Conservation (phyloP, 2,113 vertebrate genomes). For the Corvus cornix region DNA sequence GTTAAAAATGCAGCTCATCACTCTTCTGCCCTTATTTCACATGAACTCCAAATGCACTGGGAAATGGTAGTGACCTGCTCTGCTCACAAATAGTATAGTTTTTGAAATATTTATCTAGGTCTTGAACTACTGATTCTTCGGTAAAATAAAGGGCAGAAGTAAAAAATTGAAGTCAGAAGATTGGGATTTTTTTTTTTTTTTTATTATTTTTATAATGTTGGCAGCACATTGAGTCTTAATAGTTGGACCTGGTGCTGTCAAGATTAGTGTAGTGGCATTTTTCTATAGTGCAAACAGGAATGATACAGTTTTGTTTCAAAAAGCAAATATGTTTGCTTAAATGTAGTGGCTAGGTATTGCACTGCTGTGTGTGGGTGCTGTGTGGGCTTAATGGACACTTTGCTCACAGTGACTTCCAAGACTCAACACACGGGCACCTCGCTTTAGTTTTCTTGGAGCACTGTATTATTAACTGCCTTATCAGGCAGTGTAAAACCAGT, state of each 20-base stretch:
- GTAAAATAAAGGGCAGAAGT: slow-evolving; percentile 65
- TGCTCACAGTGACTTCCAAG: background rate
- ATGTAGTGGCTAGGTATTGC: background rate
- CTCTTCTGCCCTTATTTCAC: slow-evolving; percentile 67
- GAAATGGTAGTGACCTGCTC: slow-evolving; percentile 58
- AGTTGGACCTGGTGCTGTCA: slow-evolving; percentile 13
- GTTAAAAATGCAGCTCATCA: slow-evolving; percentile 60
- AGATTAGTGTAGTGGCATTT: slow-evolving; percentile 21
- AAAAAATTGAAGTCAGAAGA: slow-evolving; percentile 55
- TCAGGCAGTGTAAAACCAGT: background rate
- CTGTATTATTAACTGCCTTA: slow-evolving; percentile 1
- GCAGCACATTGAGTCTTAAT: slow-evolving; percentile 56
- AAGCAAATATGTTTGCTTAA: slow-evolving; percentile 30
- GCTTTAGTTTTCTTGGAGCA: background rate
- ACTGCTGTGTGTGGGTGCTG: background rate
- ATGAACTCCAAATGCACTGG: slow-evolving; percentile 67
- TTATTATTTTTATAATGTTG: slow-evolving; percentile 43
- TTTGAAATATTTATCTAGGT: slow-evolving; percentile 75
- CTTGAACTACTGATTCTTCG: slow-evolving; percentile 65
- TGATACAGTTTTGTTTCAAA: background rate
- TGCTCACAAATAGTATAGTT: slow-evolving; percentile 57
- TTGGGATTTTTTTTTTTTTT: slow-evolving; percentile 15
- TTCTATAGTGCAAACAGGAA: background rate
- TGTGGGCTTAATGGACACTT: background rate
- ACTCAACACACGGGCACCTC: accelerated